Base-by-base conservation (phyloP, 2,113 vertebrate species). In the Aleadryas rufinucha region DNA sequence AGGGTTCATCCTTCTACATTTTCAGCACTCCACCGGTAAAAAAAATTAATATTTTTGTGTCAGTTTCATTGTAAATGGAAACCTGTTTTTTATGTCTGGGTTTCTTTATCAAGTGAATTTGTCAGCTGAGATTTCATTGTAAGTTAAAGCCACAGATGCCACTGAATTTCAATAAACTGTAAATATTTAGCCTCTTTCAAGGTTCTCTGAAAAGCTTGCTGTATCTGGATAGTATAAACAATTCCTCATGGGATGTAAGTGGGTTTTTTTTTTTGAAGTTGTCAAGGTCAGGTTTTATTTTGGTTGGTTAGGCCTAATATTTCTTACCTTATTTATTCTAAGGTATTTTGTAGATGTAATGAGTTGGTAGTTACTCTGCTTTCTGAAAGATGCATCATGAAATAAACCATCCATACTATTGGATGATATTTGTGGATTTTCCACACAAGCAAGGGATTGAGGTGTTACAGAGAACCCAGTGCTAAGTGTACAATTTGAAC, bases 21-120 rank as follows among this genome's bases (percentile, higher is more conserved):
- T 99, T 99, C 98, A 97, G 97, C 95, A 96, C 93, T 78, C 99
- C 99, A 72, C 99, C 99, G 98, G 99, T 99, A 99, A 99, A 98
- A 78, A 49, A 49, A 45, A 20, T 4, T 13, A 10, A 7, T 70
- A 16, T 54, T 92, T 91, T 87, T 64, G 4, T 68, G 9, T 49
- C 7, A 42, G 21, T 69, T 89, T 30, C 12, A 24, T 50, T 65
- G 15, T 69, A 66, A 66, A 49, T 50, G 21, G 23, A 84, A 80
- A 65, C 16, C 26, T 75, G 37, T 74, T 81, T 82, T 22, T 83
- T 56, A n/a, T 6, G 1, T 63, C 49, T 74, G 70, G 6, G 4
- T 56, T 83, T 91, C 30, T 44, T 84, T 88, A 70, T 11, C 16
- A 44, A 79, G 35, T 44, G 45, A 74, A 87, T 31, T 20, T 68